Conservation (phyloP, 2,888 invertebrate genomes). For the Elmis aenea region DNA sequence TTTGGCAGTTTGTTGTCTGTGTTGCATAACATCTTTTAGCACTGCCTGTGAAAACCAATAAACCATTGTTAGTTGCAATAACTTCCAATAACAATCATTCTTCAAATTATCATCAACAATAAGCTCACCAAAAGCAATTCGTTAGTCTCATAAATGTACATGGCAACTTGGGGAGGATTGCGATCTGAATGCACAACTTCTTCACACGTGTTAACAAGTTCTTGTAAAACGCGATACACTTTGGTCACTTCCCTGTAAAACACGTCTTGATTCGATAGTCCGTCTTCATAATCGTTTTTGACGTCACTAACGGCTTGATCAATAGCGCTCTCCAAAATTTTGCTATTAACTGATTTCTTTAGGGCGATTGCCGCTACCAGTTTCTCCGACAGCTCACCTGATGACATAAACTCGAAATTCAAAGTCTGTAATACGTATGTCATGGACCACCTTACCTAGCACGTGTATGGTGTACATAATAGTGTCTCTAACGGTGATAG, state of each 20-base stretch:
- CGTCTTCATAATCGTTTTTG: slow-evolving; percentile 46
- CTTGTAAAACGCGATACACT: slow-evolving; percentile 61
- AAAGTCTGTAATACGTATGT: too few relatives aligned
- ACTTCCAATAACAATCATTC: slow-evolving; percentile 4
- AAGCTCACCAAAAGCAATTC: slow-evolving; percentile 51
- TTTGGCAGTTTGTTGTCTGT: slow-evolving; percentile 55
- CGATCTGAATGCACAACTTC: slow-evolving; percentile 57
- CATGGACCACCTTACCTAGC: slow-evolving; percentile 26
- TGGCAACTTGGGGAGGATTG: slow-evolving; percentile 53
- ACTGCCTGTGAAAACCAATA: too few relatives aligned
- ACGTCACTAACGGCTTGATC: slow-evolving; percentile 49
- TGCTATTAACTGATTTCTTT: slow-evolving; percentile 57
- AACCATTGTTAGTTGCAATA: too few relatives aligned
- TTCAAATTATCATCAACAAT: too few relatives aligned
- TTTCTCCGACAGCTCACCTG: slow-evolving; percentile 72
- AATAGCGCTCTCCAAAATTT: slow-evolving; percentile 55
- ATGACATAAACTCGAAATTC: too few relatives aligned
- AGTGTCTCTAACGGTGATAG: slow-evolving; percentile 39
- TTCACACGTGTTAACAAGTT: slow-evolving; percentile 56
- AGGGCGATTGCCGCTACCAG: slow-evolving; percentile 69
- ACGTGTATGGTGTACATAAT: slow-evolving; percentile 53
- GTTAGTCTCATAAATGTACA: slow-evolving; percentile 53
- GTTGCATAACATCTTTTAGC: slow-evolving; percentile 60
- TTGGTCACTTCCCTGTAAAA: slow-evolving; percentile 69
- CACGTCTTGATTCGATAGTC: slow-evolving; percentile 65